Evolutionary conservation across 2,888 invertebrate genomes (phyloP).

Genomic region (Cecidostiba fungosa): DNA sequence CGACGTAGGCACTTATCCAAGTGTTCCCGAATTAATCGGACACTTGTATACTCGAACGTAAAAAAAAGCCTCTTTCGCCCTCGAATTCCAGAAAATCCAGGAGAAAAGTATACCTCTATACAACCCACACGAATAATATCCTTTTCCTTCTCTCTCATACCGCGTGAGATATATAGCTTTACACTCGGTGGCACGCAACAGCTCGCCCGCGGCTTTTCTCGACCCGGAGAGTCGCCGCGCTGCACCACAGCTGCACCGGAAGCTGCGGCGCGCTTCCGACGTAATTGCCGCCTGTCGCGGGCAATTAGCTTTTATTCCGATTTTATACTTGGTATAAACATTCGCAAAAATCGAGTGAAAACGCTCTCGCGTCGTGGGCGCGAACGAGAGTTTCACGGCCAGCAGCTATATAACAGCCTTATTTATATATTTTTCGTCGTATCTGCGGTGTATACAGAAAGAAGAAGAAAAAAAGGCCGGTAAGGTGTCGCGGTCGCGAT

Average conservation of each 20-base stretch:
- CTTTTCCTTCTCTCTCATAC: neutral
- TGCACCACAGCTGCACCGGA: slow-evolving; percentile 34
- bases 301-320: slow-evolving; percentile 54
- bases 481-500: slow-evolving; percentile 46
- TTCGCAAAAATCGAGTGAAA: slow-evolving; percentile 44
- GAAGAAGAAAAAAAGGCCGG: neutral
- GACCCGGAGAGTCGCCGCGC: neutral
- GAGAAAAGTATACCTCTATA: too few relatives aligned
- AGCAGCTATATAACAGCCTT: slow-evolving; percentile 12
- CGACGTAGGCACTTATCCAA: too few relatives aligned
- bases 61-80: neutral
- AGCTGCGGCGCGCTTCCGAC: slow-evolving; percentile 51
- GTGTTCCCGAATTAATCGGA: neutral
- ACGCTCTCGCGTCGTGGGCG: too few relatives aligned
- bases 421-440: slow-evolving; percentile 36
- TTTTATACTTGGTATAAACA: slow-evolving; percentile 18
- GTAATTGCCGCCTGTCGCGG: slow-evolving; percentile 53
- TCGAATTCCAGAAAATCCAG: neutral
- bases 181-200: slow-evolving; percentile 11
- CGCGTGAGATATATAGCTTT: neutral
- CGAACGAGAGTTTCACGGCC: slow-evolving; percentile 57
- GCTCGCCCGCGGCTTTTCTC: slow-evolving; percentile 9
- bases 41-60: neutral
- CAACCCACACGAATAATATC: slow-evolving; percentile 3
- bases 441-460: neutral